A percentile compares a stretch with the other conserved stretches of the same genome.
Conservation (phyloP, 2,888 invertebrate species). For the Andrena hattorfiana region DNA sequence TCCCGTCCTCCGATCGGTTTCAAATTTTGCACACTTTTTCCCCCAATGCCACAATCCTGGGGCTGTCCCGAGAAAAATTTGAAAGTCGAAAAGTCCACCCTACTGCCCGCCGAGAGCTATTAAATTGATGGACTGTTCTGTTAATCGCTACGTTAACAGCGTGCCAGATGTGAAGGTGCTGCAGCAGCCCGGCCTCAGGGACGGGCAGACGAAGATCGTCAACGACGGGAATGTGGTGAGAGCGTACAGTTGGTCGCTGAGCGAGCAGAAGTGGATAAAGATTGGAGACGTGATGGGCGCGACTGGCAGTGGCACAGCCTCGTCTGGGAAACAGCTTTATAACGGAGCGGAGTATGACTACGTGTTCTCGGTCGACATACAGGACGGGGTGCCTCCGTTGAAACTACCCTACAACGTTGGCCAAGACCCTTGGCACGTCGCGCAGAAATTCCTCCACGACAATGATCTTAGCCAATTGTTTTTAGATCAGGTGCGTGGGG, state of each 20-base stretch:
- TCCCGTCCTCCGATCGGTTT: no score
- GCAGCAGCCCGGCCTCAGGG: constrained; percentile 90
- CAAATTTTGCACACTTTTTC: no score
- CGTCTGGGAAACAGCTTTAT: constrained; percentile 91
- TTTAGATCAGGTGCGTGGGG: constrained; percentile 88
- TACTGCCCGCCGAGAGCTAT: no score
- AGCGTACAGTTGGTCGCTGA: constrained; percentile 92
- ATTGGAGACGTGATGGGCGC: constrained; percentile 96
- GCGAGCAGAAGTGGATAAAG: constrained; percentile 91
- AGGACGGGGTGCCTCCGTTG: constrained; percentile 94
- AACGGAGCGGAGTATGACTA: constrained; percentile 98
- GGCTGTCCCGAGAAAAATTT: no score
- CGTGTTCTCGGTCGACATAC: constrained; percentile 98
- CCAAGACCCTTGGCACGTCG: constrained; percentile 97
- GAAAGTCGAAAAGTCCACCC: no score
- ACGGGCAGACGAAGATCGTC: constrained; percentile 95
- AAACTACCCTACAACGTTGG: constrained; percentile 96
- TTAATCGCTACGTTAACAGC: no score
- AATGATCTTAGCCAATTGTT: constrained; percentile 94
- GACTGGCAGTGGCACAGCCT: constrained; percentile 88
- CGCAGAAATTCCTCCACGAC: constrained; percentile 95
- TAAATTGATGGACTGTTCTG: no score
- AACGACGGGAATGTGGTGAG: constrained; percentile 91
- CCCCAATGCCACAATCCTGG: no score
- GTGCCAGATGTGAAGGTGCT: constrained; percentile 93